Evolutionary conservation across 2,797 vertebrate genomes (phyloP), one percentile per base, ranked within the genome.

Genomic region (Enteromius trimaculatus): DNA sequence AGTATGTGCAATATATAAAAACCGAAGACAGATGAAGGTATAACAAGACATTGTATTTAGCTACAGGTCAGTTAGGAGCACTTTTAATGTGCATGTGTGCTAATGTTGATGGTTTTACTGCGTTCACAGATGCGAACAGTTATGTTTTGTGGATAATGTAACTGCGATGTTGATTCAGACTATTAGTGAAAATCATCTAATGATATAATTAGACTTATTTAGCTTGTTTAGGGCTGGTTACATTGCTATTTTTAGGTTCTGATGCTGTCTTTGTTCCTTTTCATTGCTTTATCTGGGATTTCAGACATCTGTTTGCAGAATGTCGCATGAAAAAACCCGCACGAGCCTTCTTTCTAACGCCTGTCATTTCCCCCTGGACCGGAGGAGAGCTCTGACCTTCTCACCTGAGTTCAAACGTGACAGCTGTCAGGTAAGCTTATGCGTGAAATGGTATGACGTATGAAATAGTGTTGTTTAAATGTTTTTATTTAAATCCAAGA

Each of bases 371-470:
- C 13, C 62, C 14, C 47, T 94, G 92, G 93, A 94, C 44, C 90
- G 39, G 75, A 91, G 88, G 80, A 92, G 84, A 89, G 92, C 91
- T 74, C 90, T 93, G 87, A 93, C 90, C 64, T 77, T 94, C 79
- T 90, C 92, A 3, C 90, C 93, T 42, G 44, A 31, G 37, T 76
- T 89, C 14, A 90, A 89, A 47, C 89, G 91, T 58, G 87, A 93
- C 42, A 90, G 87, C 4, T 47, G 85, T 68, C 79, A 77, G 88
- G 94, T 95, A 92, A 49, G 79, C 16, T 19, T 7, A 49, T 74
- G 29, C 19, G 23, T 60, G 23, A 29, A 55, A n/a, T 37, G 31
- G 69, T 1, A 86, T 90, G 9, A 23, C 3, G n/a, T 37, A 81
- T n/a, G 3, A 3, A 19, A 26, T 34, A 7, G 13, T 23, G 51